Conservation (phyloP, 2,113 vertebrate species). For the Gopherus evgoodei region DNA sequence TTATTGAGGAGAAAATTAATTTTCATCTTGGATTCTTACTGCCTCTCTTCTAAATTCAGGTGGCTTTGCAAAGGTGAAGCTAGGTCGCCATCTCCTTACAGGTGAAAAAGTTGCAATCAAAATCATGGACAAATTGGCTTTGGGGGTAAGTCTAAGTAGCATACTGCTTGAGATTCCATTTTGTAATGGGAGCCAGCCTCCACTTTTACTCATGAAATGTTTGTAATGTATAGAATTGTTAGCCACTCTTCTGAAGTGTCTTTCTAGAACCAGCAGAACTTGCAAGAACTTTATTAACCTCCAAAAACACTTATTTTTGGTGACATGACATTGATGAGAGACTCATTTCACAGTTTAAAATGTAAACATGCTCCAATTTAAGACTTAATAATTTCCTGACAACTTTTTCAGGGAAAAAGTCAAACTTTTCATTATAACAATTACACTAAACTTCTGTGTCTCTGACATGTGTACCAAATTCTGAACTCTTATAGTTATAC, state of each 20-base stretch:
- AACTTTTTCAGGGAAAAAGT: not conserved
- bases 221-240: fast-evolving
- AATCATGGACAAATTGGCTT: constrained; percentile 93
- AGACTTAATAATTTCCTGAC: not conserved
- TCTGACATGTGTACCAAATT: fast-evolving
- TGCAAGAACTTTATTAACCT: not conserved
- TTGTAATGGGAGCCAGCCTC: fast-evolving
- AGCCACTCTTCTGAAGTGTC: too few relatives aligned
- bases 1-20: fast-evolving
- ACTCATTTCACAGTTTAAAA: not conserved
- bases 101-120: constrained; percentile 96
- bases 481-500: not conserved
- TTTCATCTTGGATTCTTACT: fast-evolving
- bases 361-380: not conserved
- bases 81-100: constrained; percentile 88
- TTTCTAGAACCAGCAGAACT: fast-evolving
- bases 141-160: constrained; percentile 85
- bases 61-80: constrained; percentile 96
- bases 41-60: constrained; percentile 74
- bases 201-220: not conserved
- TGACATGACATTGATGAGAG: not conserved
- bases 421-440: not conserved
- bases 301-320: not conserved
- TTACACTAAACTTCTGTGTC: fast-evolving
- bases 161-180: not conserved